Percentiles rank a stretch among this genome's conserved stretches.
Conservation (phyloP, 1,140 invertebrate species). For the Drosophila aff. region DNA sequence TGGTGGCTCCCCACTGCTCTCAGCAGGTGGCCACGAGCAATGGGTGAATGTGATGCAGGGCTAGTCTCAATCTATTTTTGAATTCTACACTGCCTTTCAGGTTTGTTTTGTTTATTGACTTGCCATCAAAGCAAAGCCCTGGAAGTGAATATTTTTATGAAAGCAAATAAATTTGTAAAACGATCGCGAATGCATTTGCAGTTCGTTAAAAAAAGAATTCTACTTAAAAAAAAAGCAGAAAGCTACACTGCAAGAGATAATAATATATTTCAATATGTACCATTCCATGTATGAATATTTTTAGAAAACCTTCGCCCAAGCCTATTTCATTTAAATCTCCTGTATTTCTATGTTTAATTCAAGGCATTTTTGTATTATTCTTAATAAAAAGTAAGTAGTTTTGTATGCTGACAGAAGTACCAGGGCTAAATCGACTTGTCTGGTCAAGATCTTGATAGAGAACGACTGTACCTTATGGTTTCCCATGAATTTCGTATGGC, state of each 20-base stretch:
- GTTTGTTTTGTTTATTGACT: not conserved
- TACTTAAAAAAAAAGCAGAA: no score
- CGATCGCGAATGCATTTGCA: no score
- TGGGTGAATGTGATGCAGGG: slow-evolving; percentile 3
- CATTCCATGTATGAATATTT: not conserved
- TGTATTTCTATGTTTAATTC: not conserved
- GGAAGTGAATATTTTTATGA: not conserved
- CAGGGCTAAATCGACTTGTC: no score
- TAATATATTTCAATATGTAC: not conserved
- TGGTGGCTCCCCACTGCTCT: not conserved
- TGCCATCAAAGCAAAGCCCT: not conserved
- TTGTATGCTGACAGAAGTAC: not conserved
- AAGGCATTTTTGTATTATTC: no score
- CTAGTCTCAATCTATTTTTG: not conserved
- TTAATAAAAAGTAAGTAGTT: not conserved
- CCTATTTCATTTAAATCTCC: not conserved
- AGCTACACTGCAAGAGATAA: no score
- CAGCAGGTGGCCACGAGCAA: not conserved
- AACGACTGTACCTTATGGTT: no score
- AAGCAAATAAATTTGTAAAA: no score
- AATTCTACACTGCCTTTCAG: not conserved
- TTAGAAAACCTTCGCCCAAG: not conserved
- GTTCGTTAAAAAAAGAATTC: no score
- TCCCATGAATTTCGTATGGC: no score
- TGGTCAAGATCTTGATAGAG: no score